Evolutionary conservation across 2,888 invertebrate genomes (phyloP).

Genomic region (Zonitis immaculata): DNA sequence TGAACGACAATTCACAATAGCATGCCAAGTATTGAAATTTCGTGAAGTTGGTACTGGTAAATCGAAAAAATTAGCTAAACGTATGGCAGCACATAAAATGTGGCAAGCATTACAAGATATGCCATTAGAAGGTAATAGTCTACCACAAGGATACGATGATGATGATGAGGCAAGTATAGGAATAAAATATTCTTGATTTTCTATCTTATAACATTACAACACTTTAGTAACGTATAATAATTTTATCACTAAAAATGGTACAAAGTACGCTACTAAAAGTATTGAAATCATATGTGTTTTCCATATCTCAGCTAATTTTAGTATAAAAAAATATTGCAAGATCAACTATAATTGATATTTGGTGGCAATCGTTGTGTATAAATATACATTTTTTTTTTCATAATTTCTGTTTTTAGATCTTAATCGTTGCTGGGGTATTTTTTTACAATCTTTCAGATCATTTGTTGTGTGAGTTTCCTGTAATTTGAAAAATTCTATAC

Average conservation of each 20-base stretch:
- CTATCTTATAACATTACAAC: too few species aligned
- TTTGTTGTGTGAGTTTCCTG: slow-evolving; percentile 6
- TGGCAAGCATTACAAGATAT: slow-evolving; percentile 78
- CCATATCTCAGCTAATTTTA: too few species aligned
- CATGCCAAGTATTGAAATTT: slow-evolving; percentile 81
- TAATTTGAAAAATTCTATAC: slow-evolving; percentile 22
- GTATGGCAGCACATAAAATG: slow-evolving; percentile 95
- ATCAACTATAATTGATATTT: too few species aligned
- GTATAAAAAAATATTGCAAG: too few species aligned
- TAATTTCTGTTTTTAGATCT: slow-evolving; percentile 6
- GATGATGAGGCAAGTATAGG: slow-evolving; percentile 64
- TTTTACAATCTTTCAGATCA: slow-evolving; percentile 57
- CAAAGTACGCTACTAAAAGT: too few species aligned
- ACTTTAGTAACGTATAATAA: too few species aligned
- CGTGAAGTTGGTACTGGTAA: slow-evolving; percentile 85
- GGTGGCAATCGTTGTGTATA: too few species aligned
- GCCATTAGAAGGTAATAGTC: slow-evolving; percentile 64
- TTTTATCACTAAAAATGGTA: too few species aligned
- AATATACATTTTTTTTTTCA: background rate
- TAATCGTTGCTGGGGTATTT: slow-evolving; percentile 35
- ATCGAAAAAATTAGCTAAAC: slow-evolving; percentile 94
- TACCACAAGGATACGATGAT: slow-evolving; percentile 56
- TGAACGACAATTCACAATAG: slow-evolving; percentile 89
- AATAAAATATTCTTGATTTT: too few species aligned
- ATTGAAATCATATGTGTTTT: too few species aligned